Evolutionary conservation across 1,140 invertebrate species (phyloP).

Genomic region (Trichonephila clavipes): DNA sequence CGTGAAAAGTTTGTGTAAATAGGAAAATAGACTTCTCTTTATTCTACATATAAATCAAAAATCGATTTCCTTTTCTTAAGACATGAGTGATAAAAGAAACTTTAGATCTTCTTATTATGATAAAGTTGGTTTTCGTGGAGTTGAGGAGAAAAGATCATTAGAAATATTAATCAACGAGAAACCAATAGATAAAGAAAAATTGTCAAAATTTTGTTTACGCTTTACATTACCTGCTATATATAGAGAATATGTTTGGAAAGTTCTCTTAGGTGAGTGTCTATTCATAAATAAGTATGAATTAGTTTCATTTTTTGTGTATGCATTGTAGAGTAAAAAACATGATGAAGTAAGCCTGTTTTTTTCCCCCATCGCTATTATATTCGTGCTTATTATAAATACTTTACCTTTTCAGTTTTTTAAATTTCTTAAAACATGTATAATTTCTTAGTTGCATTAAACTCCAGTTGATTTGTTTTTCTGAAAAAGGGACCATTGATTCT

Average conservation of each 20-base stretch:
- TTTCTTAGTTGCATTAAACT: no score
- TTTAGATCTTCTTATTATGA: constrained; percentile 95
- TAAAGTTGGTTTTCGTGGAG: constrained; percentile 92
- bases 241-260: constrained; percentile 91
- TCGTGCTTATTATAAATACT: no score
- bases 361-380: no score
- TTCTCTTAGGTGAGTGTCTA: constrained; percentile 85
- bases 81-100: constrained; percentile 84
- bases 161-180: constrained; percentile 94
- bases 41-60: no score
- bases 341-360: constrained; percentile 34
- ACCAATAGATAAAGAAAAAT: constrained; percentile 89
- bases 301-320: constrained; percentile 88
- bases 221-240: constrained; percentile 91
- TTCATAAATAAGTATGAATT: constrained; percentile 77
- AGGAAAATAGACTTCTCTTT: no score
- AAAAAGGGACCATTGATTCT: no score
- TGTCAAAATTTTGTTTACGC: constrained; percentile 91
- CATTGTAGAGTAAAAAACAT: constrained; percentile 85
- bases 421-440: no score
- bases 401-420: no score
- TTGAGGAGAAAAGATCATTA: constrained; percentile 95
- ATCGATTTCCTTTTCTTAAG: no score
- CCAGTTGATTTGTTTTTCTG: no score
- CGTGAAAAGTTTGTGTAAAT: no score